Evolutionary conservation across 2,888 invertebrate species (phyloP), one percentile per base, ranked within the genome.

Genomic region (Aethes cnicana): DNA sequence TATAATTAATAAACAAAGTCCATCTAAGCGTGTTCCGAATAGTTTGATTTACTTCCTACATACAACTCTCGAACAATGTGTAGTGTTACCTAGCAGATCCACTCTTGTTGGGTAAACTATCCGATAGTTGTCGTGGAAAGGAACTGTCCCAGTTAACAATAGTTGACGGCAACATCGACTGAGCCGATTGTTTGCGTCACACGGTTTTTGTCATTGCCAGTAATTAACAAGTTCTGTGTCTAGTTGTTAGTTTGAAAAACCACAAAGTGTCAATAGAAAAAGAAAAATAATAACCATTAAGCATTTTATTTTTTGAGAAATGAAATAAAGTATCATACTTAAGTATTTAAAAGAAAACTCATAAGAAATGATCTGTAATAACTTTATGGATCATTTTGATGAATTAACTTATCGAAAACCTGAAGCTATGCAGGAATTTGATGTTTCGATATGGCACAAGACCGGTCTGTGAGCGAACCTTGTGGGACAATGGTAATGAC

Each of bases 141-240:
- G 52, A 52, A 52, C 18, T 32, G 52, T 39, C 39, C 52, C 32
- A 52, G 44, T 52, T 44, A 46, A 52, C 52, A 39, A 46, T 20
- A 46, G 39, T 39, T 26, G 46, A 52, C 46, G 37, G 35, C 42
- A 36, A 25, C 30, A 9, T n/a, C 35, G 26, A 20, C 7, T 16
- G 20, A 33, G 23, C 20, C 25, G 26, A 41, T 28, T 33, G 52
- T 52, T 8, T 26, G 8, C 20, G 52, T 33, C 52, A 20, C 6
- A 26, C 21, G 20, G 11, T 44, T 44, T 37, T 43, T 44, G 25
- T 37, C 37, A 43, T 37, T 30, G 14, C 18, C 32, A 25, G 36
- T 50, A 30, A 50, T 36, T 21, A 44, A 3, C 9, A 26, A 35
- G 16, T 49, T 20, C 4, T 30, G 18, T 39, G 30, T 39, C 39